Conservation (phyloP, 2,113 vertebrate genomes). For the Passer montanus region DNA sequence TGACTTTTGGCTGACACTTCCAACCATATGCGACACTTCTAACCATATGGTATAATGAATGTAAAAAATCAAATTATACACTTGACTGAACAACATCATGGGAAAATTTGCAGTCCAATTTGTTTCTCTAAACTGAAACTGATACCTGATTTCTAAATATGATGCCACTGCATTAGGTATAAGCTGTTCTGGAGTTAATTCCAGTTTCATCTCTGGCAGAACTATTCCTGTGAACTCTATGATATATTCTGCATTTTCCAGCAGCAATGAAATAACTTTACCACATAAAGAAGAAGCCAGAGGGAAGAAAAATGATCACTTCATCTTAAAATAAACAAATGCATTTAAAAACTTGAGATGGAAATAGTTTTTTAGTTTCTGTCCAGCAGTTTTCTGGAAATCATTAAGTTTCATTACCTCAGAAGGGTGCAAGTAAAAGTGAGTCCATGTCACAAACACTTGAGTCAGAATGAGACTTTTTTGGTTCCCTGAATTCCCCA, state of each 20-base stretch:
- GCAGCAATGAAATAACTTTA: not conserved
- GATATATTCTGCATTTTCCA: not conserved
- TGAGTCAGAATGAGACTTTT: not conserved
- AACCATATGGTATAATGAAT: not conserved
- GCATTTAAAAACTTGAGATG: not conserved
- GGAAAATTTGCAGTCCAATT: not conserved
- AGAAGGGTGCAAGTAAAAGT: not conserved
- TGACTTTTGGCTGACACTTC: conserved; percentile 44
- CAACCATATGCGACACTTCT: not conserved
- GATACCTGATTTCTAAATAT: not conserved
- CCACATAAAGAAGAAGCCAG: not conserved
- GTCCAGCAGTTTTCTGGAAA: not conserved
- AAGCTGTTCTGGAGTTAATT: not conserved
- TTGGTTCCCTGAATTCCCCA: fast-evolving
- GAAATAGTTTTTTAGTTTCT: not conserved
- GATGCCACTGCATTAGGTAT: not conserved
- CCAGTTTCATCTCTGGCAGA: not conserved
- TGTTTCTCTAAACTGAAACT: not conserved
- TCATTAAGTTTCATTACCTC: not conserved
- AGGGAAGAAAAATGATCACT: not conserved
- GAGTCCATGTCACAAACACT: not conserved
- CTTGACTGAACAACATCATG: conserved; percentile 12
- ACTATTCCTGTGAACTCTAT: not conserved
- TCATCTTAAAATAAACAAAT: not conserved
- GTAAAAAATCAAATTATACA: conserved; percentile 34